These are phyloP conservation scores for Schmidtea mediterranea DNA, from an alignment of 1,140 invertebrate genomes.

Conservation along the genomic window DNA sequence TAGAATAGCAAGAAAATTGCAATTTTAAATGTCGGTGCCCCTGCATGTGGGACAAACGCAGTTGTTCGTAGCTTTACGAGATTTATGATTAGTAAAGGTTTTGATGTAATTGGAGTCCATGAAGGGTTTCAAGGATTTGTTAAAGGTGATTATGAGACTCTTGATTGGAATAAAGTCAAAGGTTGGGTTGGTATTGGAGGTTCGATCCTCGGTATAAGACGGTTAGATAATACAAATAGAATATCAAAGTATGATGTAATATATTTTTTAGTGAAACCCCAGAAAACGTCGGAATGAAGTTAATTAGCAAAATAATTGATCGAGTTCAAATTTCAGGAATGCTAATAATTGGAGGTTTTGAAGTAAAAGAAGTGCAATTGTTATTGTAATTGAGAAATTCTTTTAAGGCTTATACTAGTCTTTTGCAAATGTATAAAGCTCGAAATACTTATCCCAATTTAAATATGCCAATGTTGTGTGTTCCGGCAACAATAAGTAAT, in stretches of 20 bases:
- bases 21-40: constrained; percentile 96
- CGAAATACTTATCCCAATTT: constrained; percentile 54
- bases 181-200: constrained; percentile 87
- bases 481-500: constrained; percentile 85
- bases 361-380: constrained; percentile 18
- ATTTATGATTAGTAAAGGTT: constrained; percentile 64
- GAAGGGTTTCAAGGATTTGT: constrained; percentile 79
- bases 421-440: constrained; percentile 41
- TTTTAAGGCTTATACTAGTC: constrained; percentile 45
- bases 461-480: constrained; percentile 70
- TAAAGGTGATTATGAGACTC: constrained; percentile 46
- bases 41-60: constrained; percentile 93
- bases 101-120: constrained; percentile 63
- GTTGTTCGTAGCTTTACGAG: constrained; percentile 81
- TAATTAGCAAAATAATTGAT: too few relatives aligned
- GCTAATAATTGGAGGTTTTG: too few relatives aligned
- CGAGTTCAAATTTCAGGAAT: too few relatives aligned
- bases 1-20: constrained; percentile 38
- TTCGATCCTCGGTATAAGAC: constrained; percentile 57
- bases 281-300: too few relatives aligned
- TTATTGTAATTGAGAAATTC: constrained; percentile 85
- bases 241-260: too few relatives aligned
- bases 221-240: not conserved
- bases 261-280: too few relatives aligned
- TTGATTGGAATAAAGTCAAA: constrained; percentile 61